phyloP scores from a whole-genome alignment of 2,888 invertebrate species.

The Papilio gigon region DNA sequence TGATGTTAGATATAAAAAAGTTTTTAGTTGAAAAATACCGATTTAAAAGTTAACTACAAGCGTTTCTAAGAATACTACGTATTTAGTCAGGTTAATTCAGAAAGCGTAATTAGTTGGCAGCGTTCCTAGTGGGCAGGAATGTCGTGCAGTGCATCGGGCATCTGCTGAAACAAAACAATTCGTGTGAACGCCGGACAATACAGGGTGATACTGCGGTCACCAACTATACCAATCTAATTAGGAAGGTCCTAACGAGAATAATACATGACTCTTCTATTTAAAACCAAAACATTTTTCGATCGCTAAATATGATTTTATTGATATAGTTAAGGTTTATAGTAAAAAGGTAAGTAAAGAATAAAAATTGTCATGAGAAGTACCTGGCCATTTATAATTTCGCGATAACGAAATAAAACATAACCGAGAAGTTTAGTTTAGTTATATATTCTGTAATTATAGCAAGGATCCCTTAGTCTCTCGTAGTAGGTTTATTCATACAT shows the following conservation, averaged over 20 bases:
- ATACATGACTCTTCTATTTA: not conserved
- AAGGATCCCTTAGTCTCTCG: too few species aligned
- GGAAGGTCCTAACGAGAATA: constrained; percentile 42
- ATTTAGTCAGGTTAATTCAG: constrained; percentile 41
- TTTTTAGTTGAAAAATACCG: too few species aligned
- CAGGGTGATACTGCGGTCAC: constrained; percentile 59
- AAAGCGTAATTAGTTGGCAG: constrained; percentile 71
- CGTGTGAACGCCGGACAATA: constrained; percentile 76
- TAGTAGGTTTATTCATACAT: too few species aligned
- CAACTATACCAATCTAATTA: constrained; percentile 46
- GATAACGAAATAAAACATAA: too few species aligned
- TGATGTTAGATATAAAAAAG: not conserved
- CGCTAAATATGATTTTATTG: too few species aligned
- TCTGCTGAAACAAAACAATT: constrained; percentile 76
- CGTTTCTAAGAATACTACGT: constrained; percentile 32
- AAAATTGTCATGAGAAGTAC: too few species aligned
- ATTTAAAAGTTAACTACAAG: constrained; percentile 5
- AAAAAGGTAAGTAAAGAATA: too few species aligned
- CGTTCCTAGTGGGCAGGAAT: constrained; percentile 76
- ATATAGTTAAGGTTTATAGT: too few species aligned
- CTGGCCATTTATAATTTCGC: too few species aligned
- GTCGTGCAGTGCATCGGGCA: constrained; percentile 58
- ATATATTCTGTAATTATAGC: too few species aligned
- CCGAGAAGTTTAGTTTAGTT: too few species aligned
- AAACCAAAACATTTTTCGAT: not conserved